phyloP scores from a whole-genome alignment of 2,888 invertebrate species.

The Chesias legatella region DNA sequence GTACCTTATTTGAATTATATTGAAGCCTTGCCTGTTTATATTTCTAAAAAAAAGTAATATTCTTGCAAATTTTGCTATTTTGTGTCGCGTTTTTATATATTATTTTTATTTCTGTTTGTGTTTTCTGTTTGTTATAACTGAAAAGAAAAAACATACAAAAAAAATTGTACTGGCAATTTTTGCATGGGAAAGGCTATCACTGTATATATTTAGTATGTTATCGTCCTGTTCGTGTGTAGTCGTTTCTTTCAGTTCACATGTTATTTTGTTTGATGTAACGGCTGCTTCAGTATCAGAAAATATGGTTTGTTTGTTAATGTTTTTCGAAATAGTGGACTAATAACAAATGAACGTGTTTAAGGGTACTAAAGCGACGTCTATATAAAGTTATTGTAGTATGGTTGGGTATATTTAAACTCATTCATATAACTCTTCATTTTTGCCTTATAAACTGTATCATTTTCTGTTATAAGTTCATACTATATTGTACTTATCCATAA shows the following conservation, averaged over 20 bases:
- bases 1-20: conserved; percentile 60
- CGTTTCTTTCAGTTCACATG: conserved; percentile 52
- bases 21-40: conserved; percentile 64
- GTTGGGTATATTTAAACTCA: conserved; percentile 67
- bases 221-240: conserved; percentile 57
- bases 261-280: conserved; percentile 48
- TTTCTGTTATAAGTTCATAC: conserved; percentile 69
- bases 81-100: conserved; percentile 75
- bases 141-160: conserved; percentile 69
- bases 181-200: conserved; percentile 61
- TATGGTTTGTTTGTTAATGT: conserved; percentile 14
- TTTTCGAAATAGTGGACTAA: conserved; percentile 24
- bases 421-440: conserved; percentile 62
- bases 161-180: conserved; percentile 59
- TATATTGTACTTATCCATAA: conserved; percentile 78
- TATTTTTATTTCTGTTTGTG: conserved; percentile 73
- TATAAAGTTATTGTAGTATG: conserved; percentile 53
- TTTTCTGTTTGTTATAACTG: conserved; percentile 72
- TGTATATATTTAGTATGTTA: conserved; percentile 67
- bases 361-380: conserved; percentile 38
- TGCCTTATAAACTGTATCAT: conserved; percentile 56
- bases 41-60: conserved; percentile 51
- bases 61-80: conserved; percentile 64
- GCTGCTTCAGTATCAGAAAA: conserved; percentile 46
- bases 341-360: conserved; percentile 35